Conservation (phyloP, 2,797 vertebrate genomes). For the Coregonus sp. region DNA sequence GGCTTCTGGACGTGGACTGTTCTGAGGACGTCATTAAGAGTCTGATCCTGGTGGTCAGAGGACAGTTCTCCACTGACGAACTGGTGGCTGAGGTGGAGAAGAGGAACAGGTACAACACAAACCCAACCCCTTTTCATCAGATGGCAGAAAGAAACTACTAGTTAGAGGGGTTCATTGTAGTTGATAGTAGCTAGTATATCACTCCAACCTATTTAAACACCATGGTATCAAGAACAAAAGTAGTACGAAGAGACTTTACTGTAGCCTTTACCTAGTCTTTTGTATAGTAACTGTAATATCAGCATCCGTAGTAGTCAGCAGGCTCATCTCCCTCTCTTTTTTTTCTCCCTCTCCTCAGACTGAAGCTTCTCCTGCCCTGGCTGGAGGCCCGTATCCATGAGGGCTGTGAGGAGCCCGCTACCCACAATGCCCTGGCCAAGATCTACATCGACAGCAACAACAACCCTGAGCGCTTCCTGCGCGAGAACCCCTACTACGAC, state of each 20-base stretch:
- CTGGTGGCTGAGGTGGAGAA: conserved; percentile 98
- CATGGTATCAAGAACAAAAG: neutral
- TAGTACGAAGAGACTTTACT: neutral
- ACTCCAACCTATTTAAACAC: no score
- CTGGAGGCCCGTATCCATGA: conserved; percentile 97
- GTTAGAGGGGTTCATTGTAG: no score
- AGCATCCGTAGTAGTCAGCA: neutral
- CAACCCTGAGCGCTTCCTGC: conserved; percentile 95
- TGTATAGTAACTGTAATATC: neutral
- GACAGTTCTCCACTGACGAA: conserved; percentile 97
- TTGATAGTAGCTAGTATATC: no score
- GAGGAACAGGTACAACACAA: conserved; percentile 86
- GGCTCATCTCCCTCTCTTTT: neutral
- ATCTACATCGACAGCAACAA: conserved; percentile 99
- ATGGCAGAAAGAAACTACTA: no score
- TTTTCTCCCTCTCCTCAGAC: conserved; percentile 64
- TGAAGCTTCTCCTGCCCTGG: conserved; percentile 96
- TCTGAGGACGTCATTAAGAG: conserved; percentile 98
- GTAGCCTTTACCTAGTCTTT: neutral
- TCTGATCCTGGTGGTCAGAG: conserved; percentile 95
- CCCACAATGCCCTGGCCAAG: conserved; percentile 96
- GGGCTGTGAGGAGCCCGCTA: conserved; percentile 96
- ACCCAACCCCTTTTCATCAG: neutral
- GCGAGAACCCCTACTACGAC: conserved; percentile 96
- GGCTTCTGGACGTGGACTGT: conserved; percentile 96